These are phyloP conservation scores for Rhabditophanes sp. DNA, from an alignment of 2,888 invertebrate species.

Conservation along the genomic window DNA sequence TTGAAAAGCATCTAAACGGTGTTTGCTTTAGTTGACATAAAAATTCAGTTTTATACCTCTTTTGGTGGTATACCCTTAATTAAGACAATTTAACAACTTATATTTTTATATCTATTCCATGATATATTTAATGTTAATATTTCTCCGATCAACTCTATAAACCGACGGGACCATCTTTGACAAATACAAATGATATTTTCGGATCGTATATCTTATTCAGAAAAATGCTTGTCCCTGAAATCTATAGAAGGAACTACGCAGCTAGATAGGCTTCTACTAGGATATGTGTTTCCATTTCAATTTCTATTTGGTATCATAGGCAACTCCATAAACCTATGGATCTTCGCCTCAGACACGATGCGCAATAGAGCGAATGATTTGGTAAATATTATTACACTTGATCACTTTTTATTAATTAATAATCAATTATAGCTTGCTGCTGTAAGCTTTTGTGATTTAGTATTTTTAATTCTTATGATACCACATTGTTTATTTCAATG, in stretches of 20 bases:
- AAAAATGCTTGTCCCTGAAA: slow-evolving; percentile 11
- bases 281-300: slow-evolving; percentile 36
- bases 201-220: slow-evolving; percentile 2
- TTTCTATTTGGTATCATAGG: slow-evolving; percentile 36
- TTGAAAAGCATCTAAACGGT: no score
- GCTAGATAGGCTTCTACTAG: slow-evolving; percentile 20
- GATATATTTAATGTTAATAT: neutral
- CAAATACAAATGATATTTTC: slow-evolving; percentile 1
- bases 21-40: no score
- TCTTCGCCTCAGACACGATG: slow-evolving; percentile 32
- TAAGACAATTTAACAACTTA: neutral
- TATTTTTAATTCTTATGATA: slow-evolving; percentile 24
- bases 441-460: slow-evolving; percentile 36
- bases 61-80: neutral
- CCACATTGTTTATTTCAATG: slow-evolving; percentile 21
- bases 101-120: neutral
- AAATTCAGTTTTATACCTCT: no score
- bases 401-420: slow-evolving; percentile 4
- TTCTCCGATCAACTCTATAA: neutral
- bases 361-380: slow-evolving; percentile 40
- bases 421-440: slow-evolving; percentile 31
- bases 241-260: slow-evolving; percentile 15
- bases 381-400: slow-evolving; percentile 13
- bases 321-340: slow-evolving; percentile 34
- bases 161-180: neutral